Evolutionary conservation across 2,888 invertebrate genomes (phyloP).

Genomic region (Magallana nippona): DNA sequence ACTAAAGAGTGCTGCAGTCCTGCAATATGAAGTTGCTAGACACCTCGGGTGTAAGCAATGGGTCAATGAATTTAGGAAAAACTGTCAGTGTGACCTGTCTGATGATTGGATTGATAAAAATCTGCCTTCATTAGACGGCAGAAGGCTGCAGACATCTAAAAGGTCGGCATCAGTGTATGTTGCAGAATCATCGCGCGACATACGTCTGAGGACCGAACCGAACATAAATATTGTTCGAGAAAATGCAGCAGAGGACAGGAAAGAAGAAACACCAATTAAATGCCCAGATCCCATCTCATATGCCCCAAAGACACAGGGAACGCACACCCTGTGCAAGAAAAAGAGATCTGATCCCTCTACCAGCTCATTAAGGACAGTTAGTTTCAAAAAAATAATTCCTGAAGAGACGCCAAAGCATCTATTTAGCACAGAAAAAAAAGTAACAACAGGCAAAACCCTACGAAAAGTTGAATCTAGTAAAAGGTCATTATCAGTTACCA

Average conservation of each 20-base stretch:
- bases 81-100: background rate
- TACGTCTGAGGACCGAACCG: background rate
- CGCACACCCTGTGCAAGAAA: no score
- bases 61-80: background rate
- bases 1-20: background rate
- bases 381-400: no score
- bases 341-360: no score
- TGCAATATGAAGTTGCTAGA: conserved; percentile 2
- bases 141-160: background rate
- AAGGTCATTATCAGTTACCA: no score
- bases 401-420: no score
- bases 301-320: no score
- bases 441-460: no score
- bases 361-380: no score
- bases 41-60: background rate
- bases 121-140: conserved; percentile 6
- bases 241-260: conserved; percentile 10
- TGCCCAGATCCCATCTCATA: no score
- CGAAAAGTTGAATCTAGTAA: no score
- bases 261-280: no score
- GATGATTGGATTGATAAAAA: background rate
- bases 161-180: background rate
- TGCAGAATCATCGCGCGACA: conserved; percentile 12
- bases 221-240: background rate
- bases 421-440: no score